Evolutionary conservation across 2,113 vertebrate species (phyloP).

Genomic region (Microcebus murinus): DNA sequence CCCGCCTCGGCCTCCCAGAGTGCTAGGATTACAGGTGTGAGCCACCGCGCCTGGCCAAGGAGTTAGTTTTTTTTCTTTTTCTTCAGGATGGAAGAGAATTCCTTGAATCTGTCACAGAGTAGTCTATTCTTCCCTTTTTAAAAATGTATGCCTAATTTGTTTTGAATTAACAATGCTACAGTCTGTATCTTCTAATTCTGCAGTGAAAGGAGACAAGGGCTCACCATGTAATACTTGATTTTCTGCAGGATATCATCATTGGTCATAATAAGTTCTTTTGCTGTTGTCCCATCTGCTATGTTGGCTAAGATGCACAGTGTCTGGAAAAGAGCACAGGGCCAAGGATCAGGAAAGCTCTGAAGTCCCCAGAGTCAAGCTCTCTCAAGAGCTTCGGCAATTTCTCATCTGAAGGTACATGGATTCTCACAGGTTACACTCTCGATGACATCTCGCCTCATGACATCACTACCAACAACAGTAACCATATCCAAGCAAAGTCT

Average conservation of each 20-base stretch:
- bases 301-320: constrained; percentile 98
- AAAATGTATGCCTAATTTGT: background rate
- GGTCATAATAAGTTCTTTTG: constrained; percentile 98
- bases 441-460: background rate
- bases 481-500: background rate
- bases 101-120: background rate
- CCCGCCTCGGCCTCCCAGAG: too few relatives aligned
- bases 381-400: background rate
- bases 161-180: background rate
- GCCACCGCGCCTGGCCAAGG: too few relatives aligned
- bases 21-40: too few relatives aligned
- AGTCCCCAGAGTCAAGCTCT: background rate
- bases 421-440: background rate
- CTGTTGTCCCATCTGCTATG: constrained; percentile 97
- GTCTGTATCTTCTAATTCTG: background rate
- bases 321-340: constrained; percentile 84
- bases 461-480: background rate
- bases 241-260: constrained; percentile 99
- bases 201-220: constrained; percentile 46
- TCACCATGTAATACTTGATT: constrained; percentile 99
- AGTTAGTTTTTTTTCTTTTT: background rate
- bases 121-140: background rate
- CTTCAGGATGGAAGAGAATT: background rate
- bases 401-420: background rate
- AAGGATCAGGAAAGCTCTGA: background rate